Conservation (phyloP, 2,113 vertebrate species). For the Platycercus adscitus region DNA sequence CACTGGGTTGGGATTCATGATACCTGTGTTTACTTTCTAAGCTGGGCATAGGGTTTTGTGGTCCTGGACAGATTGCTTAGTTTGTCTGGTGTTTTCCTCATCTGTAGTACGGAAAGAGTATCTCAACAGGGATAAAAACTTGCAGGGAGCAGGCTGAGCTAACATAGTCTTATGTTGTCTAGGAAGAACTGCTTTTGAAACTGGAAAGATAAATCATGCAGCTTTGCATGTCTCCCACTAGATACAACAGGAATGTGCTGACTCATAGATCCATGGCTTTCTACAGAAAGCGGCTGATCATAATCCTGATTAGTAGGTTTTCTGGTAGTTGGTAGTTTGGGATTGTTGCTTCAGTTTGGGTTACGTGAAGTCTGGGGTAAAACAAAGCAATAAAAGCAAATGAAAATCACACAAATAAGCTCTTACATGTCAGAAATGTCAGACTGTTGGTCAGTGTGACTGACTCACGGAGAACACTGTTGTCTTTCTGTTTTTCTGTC, state of each 20-base stretch:
- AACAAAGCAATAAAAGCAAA: not conserved
- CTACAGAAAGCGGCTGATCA: not conserved
- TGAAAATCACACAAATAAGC: not conserved
- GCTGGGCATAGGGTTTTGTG: not conserved
- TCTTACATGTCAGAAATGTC: not conserved
- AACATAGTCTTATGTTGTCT: not conserved
- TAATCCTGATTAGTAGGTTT: not conserved
- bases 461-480: not conserved
- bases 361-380: not conserved
- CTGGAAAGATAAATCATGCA: not conserved
- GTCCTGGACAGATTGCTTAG: not conserved
- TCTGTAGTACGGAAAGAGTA: not conserved
- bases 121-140: not conserved
- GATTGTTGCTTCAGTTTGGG: not conserved
- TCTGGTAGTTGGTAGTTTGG: not conserved
- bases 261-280: accelerated
- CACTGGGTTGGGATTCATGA: not conserved
- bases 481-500: not conserved
- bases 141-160: not conserved
- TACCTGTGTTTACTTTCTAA: not conserved
- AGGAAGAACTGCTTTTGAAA: not conserved
- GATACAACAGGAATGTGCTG: not conserved
- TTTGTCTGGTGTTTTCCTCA: not conserved
- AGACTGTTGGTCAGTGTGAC: not conserved
- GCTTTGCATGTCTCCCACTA: not conserved